These are phyloP conservation scores for Heliangelus exortis DNA, from an alignment of 2,797 vertebrate genomes.

Conservation along the genomic window DNA sequence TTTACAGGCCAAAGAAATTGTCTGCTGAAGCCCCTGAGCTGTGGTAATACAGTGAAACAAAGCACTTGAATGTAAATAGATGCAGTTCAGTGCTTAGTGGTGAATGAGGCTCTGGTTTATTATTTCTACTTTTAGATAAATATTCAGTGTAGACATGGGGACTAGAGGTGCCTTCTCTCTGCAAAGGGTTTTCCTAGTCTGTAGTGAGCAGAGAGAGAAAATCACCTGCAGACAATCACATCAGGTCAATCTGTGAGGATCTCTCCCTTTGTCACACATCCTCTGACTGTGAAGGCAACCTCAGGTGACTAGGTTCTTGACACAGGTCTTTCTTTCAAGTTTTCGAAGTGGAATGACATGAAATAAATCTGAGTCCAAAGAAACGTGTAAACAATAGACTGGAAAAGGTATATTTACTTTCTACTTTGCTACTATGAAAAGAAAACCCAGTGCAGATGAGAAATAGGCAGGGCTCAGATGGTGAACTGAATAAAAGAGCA, in stretches of 20 bases:
- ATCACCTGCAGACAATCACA: background rate
- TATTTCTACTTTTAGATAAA: background rate
- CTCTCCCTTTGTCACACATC: background rate
- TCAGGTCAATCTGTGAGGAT: background rate
- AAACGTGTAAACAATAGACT: background rate
- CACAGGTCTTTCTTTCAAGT: background rate
- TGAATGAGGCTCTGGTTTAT: background rate
- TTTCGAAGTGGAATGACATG: background rate
- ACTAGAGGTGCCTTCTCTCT: background rate
- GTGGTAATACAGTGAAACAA: background rate
- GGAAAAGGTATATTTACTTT: background rate
- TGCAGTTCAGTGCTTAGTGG: background rate
- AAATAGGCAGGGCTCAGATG: background rate
- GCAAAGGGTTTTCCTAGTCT: background rate
- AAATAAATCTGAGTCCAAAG: background rate
- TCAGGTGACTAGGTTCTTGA: background rate
- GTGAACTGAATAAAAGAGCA: background rate
- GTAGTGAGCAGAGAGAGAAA: background rate
- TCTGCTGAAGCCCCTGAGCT: background rate
- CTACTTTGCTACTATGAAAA: background rate
- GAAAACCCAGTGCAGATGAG: background rate
- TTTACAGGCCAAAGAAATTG: background rate
- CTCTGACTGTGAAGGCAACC: background rate
- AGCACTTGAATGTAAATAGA: background rate
- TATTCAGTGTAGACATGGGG: background rate